Evolutionary conservation across 2,113 vertebrate genomes (phyloP), one percentile per base, ranked within the genome.

Genomic region (Picathartes gymnocephalus): DNA sequence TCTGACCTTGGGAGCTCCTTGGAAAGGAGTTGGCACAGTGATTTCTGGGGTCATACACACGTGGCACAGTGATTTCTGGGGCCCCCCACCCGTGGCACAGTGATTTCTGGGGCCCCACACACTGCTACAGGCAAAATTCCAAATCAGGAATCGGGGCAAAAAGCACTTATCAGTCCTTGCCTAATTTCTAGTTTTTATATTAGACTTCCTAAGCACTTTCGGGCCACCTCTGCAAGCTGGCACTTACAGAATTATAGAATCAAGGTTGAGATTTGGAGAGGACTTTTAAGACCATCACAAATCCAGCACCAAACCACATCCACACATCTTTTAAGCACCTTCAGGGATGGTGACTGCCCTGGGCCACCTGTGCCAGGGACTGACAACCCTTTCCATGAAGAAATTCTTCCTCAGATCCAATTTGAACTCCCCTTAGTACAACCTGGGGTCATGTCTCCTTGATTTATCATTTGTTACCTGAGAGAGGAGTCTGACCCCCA

Each of bases 31-130:
- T 0, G 1, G 23, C 40, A 39, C 61, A 30, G 2, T 1, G 9
- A 57, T 33, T 28, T 12, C 69, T 23, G 15, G 8, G 45, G 12
- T 42, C 42, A 12, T 15, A 42, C 42, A 42, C 42, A 13, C 42
- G 12, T 42, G 42, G 42, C 42, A 42, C 42, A 42, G 15, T 42
- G 42, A 42, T 42, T 42, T 11, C 69, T 13, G 16, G 16, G 66
- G 8, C 68, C 40, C 56, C 33, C 3, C 31, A 45, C 22, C 3
- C 7, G 13, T 0, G 0, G 18, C n/a, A 35, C 70, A 58, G 3
- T 1, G 10, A 68, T 30, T 31, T 13, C 69, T 12, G 16, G 16
- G 66, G 8, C 68, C 40, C 56, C 33, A 4, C 31, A 45, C 22
- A 3, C 7, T 39, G 23, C 66, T 58, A 9, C 25, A 58, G 45